These are phyloP conservation scores for Zophobas morio DNA, from an alignment of 1,140 invertebrate genomes.

Conservation along the genomic window DNA sequence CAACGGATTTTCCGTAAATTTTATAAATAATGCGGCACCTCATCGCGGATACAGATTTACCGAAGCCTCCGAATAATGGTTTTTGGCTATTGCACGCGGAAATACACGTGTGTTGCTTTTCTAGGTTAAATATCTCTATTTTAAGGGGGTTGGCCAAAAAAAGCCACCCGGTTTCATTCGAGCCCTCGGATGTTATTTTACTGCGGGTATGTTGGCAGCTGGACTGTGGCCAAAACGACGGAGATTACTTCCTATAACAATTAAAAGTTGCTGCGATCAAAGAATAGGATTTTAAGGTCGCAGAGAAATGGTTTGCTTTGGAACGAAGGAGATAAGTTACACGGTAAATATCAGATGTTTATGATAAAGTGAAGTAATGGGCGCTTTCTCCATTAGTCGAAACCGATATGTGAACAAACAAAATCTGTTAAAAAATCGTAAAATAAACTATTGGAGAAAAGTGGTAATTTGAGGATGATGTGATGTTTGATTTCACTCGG, in stretches of 20 bases:
- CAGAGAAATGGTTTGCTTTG: neutral
- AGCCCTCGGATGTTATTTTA: neutral
- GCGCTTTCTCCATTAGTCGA: too few relatives aligned
- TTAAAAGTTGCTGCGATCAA: neutral
- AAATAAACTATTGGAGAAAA: too few relatives aligned
- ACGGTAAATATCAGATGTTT: too few relatives aligned
- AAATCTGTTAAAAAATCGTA: too few relatives aligned
- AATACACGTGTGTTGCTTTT: neutral
- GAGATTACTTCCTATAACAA: slow-evolving; percentile 8
- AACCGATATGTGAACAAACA: too few relatives aligned
- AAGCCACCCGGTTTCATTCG: slow-evolving; percentile 1
- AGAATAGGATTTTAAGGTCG: too few relatives aligned
- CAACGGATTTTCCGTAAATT: slow-evolving; percentile 56
- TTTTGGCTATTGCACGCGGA: slow-evolving; percentile 30
- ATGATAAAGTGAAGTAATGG: too few relatives aligned
- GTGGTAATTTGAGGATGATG: too few relatives aligned
- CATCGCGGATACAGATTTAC: slow-evolving; percentile 34
- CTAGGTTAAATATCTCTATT: slow-evolving; percentile 29
- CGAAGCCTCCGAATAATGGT: slow-evolving; percentile 30
- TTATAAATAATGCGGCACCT: slow-evolving; percentile 51
- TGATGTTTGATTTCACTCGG: too few relatives aligned
- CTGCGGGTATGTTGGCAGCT: neutral
- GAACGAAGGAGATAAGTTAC: neutral
- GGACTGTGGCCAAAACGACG: neutral
- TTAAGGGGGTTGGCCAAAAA: slow-evolving; percentile 22